Evolutionary conservation across 1,140 invertebrate species (phyloP).

Genomic region (Meloidogyne hapla): DNA sequence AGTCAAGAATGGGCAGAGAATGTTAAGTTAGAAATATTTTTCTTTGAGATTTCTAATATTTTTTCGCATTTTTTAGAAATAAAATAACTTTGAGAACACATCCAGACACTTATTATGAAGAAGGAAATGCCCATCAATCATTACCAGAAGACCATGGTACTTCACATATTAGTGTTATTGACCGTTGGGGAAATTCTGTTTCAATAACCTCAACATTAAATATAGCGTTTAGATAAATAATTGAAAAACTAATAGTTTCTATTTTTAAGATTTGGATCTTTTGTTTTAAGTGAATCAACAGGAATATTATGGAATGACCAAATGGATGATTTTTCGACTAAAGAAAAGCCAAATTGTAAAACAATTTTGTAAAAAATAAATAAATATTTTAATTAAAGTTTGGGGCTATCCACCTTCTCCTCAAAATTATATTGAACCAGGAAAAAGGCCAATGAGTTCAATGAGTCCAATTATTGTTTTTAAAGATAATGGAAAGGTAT

Average conservation of each 20-base stretch:
- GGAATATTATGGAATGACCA: slow-evolving; percentile 84
- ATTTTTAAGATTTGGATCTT: neutral
- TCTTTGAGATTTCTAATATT: neutral
- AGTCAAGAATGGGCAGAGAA: slow-evolving; percentile 40
- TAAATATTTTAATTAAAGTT: slow-evolving; percentile 67
- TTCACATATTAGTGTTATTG: slow-evolving; percentile 82
- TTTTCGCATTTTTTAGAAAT: slow-evolving; percentile 23
- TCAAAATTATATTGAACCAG: slow-evolving; percentile 76
- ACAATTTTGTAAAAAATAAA: neutral
- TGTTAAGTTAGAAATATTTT: slow-evolving; percentile 24
- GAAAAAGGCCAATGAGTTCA: slow-evolving; percentile 83
- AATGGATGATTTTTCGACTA: slow-evolving; percentile 85
- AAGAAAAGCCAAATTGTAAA: slow-evolving; percentile 11
- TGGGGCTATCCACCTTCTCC: slow-evolving; percentile 75
- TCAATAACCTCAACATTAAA: slow-evolving; percentile 88
- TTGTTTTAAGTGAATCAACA: slow-evolving; percentile 13
- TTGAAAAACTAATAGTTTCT: neutral
- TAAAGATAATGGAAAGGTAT: slow-evolving; percentile 70
- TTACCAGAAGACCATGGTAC: slow-evolving; percentile 71
- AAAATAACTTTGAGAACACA: slow-evolving; percentile 54
- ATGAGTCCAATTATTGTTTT: slow-evolving; percentile 82
- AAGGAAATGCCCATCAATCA: slow-evolving; percentile 36
- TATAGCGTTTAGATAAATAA: slow-evolving; percentile 62
- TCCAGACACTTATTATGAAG: slow-evolving; percentile 56
- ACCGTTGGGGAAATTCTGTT: slow-evolving; percentile 83